Evolutionary conservation across 2,797 vertebrate species (phyloP).

Genomic region (Gallinago nigripennis): DNA sequence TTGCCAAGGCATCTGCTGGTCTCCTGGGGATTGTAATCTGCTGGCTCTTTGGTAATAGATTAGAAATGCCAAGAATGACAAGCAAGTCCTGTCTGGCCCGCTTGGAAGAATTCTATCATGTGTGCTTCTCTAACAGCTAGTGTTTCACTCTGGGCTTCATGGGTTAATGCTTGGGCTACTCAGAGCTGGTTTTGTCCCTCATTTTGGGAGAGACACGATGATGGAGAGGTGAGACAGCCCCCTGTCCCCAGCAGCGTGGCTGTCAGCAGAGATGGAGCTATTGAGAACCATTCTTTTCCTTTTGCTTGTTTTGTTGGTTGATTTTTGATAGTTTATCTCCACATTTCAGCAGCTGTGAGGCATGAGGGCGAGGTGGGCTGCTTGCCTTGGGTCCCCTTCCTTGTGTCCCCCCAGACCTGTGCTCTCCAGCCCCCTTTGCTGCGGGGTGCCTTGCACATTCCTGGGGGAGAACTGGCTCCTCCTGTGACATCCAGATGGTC

Average conservation of each 20-base stretch:
- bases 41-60: neutral
- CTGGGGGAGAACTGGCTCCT: neutral
- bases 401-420: neutral
- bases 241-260: neutral
- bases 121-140: neutral
- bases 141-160: neutral
- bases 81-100: neutral
- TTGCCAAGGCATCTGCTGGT: neutral
- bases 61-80: neutral
- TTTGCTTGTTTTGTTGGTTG: neutral
- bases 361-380: neutral
- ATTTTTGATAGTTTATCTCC: neutral
- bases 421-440: neutral
- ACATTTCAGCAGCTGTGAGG: neutral
- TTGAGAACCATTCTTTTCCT: neutral
- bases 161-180: neutral
- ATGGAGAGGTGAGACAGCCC: neutral
- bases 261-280: neutral
- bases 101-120: neutral
- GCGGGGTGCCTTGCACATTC: rapidly evolving
- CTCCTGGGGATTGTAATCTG: neutral
- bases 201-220: neutral
- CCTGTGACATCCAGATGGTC: neutral
- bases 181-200: neutral
- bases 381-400: neutral